phyloP scores from a whole-genome alignment of 2,888 invertebrate species.

The Leucoptera coffeella region DNA sequence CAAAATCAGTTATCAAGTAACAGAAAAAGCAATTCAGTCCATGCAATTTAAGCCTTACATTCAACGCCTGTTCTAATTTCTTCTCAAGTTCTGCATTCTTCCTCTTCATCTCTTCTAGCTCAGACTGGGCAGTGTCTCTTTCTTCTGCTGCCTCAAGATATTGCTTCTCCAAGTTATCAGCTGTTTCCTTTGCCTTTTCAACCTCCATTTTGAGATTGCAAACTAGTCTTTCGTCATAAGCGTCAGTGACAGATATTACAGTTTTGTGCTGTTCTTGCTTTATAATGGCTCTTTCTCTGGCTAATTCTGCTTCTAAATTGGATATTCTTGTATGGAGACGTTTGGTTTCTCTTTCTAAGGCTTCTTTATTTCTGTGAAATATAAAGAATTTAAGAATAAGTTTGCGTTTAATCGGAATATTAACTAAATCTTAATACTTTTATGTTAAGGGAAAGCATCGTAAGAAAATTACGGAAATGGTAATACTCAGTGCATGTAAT shows the following conservation, averaged over 20 bases:
- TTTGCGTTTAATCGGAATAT: no score
- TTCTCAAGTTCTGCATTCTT: slow-evolving; percentile 73
- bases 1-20: no score
- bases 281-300: slow-evolving; percentile 59
- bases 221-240: slow-evolving; percentile 60
- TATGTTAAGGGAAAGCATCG: no score
- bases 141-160: slow-evolving; percentile 70
- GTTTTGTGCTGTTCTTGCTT: slow-evolving; percentile 47
- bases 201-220: slow-evolving; percentile 68
- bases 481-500: no score
- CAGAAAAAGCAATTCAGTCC: no score
- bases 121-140: slow-evolving; percentile 66
- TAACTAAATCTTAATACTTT: no score
- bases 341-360: slow-evolving; percentile 79
- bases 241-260: slow-evolving; percentile 46
- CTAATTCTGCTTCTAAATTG: slow-evolving; percentile 75
- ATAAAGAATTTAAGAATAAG: slow-evolving; percentile 2
- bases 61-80: slow-evolving; percentile 62
- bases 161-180: slow-evolving; percentile 75
- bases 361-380: slow-evolving; percentile 68
- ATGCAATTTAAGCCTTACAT: no score
- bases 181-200: slow-evolving; percentile 68
- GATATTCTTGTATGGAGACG: slow-evolving; percentile 71
- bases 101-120: slow-evolving; percentile 74
- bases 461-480: no score